Evolutionary conservation across 2,113 vertebrate species (phyloP).

Genomic region (Brachypteracias leptosomus): DNA sequence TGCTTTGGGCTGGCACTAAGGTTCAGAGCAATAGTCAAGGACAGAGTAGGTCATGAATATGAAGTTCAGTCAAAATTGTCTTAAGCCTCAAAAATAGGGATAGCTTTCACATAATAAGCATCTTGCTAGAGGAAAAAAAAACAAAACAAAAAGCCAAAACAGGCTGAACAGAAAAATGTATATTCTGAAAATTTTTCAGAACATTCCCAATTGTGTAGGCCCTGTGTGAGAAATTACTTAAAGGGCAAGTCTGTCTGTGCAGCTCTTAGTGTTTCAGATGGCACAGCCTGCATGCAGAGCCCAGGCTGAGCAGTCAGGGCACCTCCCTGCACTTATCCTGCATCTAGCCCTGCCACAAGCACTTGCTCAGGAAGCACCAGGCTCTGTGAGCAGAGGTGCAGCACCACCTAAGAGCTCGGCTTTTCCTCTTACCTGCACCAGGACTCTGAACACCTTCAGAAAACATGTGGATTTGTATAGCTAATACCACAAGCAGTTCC

Average conservation of each 20-base stretch:
- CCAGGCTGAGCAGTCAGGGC: neutral
- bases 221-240: neutral
- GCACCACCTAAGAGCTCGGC: neutral
- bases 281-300: neutral
- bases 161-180: neutral
- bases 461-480: neutral
- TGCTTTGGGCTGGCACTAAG: neutral
- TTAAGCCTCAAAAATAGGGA: neutral
- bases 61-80: neutral
- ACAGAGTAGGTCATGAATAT: neutral
- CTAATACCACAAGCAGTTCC: neutral
- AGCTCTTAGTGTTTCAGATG: neutral
- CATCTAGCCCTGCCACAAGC: neutral
- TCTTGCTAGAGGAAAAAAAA: neutral
- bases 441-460: neutral
- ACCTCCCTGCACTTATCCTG: neutral
- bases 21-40: neutral
- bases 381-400: neutral
- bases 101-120: neutral
- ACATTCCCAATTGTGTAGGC: neutral
- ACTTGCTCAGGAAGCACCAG: neutral
- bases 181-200: neutral
- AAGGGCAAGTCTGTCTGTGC: neutral
- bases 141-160: no score
- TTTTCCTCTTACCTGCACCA: neutral